A percentile compares a stretch with the other conserved stretches of the same genome.
phyloP scores from a whole-genome alignment of 2,113 vertebrate species.

The Chelonoidis abingdonii region DNA sequence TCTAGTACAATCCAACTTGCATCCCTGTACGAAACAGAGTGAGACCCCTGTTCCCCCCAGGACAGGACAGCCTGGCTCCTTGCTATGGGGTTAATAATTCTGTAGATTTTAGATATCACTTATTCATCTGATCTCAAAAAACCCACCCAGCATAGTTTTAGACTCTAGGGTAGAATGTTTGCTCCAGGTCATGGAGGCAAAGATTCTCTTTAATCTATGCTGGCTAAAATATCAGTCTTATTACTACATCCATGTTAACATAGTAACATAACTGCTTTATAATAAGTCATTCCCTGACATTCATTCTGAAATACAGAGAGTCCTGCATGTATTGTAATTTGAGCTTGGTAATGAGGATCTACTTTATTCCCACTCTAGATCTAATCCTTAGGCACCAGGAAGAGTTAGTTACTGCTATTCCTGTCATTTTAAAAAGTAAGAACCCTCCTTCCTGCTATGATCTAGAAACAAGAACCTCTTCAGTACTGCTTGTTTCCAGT shows the following conservation, averaged over 20 bases:
- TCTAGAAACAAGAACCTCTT: constrained; percentile 30
- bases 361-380: constrained; percentile 20
- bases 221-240: constrained; percentile 1
- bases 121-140: constrained; percentile 38
- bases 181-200: constrained; percentile 20
- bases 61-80: background rate
- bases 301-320: background rate
- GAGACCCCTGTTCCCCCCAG: constrained; percentile 1
- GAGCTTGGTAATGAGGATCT: background rate
- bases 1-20: background rate
- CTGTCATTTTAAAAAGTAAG: constrained; percentile 39
- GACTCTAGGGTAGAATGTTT: constrained; percentile 38
- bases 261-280: constrained; percentile 47
- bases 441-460: background rate
- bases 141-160: background rate
- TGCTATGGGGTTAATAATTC: background rate
- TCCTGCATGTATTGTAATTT: background rate
- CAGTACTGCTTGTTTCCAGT: background rate
- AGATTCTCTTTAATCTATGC: background rate
- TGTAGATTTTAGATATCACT: constrained; percentile 20
- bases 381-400: constrained; percentile 40
- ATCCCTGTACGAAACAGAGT: background rate
- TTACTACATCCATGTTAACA: constrained; percentile 41
- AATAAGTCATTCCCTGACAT: background rate
- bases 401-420: constrained; percentile 56